Percentiles rank a stretch among this genome's conserved stretches.
Conservation (phyloP, 2,797 vertebrate genomes). For the Xenopus petersii region DNA sequence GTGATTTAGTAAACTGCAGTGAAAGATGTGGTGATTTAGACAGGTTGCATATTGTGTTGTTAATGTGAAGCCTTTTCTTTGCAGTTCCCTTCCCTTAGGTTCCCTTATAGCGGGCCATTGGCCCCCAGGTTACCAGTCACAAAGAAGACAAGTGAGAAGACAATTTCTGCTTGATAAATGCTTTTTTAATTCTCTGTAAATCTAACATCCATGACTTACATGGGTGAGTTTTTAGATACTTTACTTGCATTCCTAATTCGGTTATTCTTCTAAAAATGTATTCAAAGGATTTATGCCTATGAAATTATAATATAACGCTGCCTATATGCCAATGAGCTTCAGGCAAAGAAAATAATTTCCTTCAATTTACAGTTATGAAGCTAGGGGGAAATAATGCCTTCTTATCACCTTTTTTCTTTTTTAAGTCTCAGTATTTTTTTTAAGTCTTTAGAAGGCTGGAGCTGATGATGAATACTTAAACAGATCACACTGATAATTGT, state of each 20-base stretch:
- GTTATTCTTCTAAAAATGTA: slow-evolving; percentile 78
- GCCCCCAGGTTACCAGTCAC: slow-evolving; percentile 9
- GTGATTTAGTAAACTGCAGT: neutral
- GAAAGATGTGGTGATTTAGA: slow-evolving; percentile 1
- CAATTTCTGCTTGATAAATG: slow-evolving; percentile 45
- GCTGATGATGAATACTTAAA: slow-evolving; percentile 89
- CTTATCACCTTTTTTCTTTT: slow-evolving; percentile 70
- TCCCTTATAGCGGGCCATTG: neutral
- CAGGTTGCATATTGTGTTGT: slow-evolving; percentile 7
- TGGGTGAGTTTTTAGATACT: slow-evolving; percentile 72
- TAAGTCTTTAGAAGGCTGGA: slow-evolving; percentile 78
- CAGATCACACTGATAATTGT: slow-evolving; percentile 96
- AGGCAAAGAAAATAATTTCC: slow-evolving; percentile 82
- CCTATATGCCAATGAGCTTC: slow-evolving; percentile 78
- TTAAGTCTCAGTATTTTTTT: slow-evolving; percentile 66
- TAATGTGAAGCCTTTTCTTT: slow-evolving; percentile 1
- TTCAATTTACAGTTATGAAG: slow-evolving; percentile 82
- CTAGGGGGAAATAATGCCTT: slow-evolving; percentile 71
- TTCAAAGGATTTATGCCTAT: slow-evolving; percentile 82
- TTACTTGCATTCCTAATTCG: slow-evolving; percentile 77
- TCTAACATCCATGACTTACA: slow-evolving; percentile 57
- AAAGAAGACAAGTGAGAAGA: slow-evolving; percentile 25
- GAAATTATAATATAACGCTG: slow-evolving; percentile 80
- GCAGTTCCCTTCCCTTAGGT: neutral
- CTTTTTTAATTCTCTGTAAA: slow-evolving; percentile 29